Conservation (phyloP, 2,113 vertebrate genomes). For the Uria lomvia region DNA sequence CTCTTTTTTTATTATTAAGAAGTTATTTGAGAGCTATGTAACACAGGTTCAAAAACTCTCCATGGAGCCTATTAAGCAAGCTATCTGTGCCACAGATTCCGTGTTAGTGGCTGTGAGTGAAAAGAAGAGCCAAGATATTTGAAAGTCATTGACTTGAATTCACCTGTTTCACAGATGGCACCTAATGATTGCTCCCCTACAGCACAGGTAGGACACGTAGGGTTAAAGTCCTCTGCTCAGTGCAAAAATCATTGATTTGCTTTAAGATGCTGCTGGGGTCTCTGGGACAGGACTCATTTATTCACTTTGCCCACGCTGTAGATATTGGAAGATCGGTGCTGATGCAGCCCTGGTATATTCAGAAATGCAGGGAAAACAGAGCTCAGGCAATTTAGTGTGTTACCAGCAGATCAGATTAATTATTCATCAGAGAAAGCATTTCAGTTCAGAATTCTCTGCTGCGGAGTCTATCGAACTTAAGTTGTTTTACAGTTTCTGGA, state of each 20-base stretch:
- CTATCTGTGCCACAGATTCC: neutral
- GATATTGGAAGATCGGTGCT: neutral
- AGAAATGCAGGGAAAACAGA: neutral
- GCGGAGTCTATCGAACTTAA: neutral
- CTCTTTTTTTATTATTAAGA: neutral
- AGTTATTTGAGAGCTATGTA: neutral
- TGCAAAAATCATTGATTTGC: neutral
- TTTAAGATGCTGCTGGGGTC: neutral
- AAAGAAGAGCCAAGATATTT: neutral
- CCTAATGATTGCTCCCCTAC: neutral
- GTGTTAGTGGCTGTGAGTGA: neutral
- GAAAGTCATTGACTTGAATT: constrained; percentile 44
- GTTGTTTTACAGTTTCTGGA: neutral
- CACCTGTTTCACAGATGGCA: neutral
- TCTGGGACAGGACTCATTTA: neutral
- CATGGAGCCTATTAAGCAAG: constrained; percentile 25
- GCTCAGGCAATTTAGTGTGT: neutral
- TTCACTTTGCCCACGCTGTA: neutral
- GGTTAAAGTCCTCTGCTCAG: neutral
- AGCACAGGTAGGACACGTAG: neutral
- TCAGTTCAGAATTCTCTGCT: neutral
- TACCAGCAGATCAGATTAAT: constrained; percentile 26
- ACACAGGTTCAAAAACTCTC: neutral
- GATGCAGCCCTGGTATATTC: neutral
- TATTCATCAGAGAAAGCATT: constrained; percentile 49